Evolutionary conservation across 2,888 invertebrate species (phyloP).

Genomic region (Sphecodes monilicornis): DNA sequence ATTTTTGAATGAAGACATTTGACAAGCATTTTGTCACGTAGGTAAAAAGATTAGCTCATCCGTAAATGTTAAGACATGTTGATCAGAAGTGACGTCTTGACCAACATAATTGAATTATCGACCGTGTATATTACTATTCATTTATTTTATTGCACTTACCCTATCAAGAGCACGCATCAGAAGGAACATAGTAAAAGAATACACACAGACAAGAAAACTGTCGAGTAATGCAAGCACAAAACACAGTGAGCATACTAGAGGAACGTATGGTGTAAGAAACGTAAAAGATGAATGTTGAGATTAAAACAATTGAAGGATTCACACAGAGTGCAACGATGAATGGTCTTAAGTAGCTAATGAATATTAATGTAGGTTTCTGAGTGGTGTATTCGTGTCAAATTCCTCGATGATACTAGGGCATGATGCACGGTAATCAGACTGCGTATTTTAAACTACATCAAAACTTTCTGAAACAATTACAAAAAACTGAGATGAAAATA

Average conservation of each 20-base stretch:
- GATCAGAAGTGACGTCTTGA: background rate
- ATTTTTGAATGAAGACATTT: no score
- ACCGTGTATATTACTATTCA: background rate
- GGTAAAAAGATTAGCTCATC: background rate
- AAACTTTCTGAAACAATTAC: background rate
- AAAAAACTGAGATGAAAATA: background rate
- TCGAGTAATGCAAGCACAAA: background rate
- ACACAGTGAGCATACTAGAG: background rate
- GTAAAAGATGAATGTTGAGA: background rate
- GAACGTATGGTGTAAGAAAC: background rate
- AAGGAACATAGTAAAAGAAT: background rate
- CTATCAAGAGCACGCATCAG: background rate
- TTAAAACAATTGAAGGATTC: background rate
- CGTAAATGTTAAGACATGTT: no score
- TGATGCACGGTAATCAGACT: background rate
- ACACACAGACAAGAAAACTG: background rate
- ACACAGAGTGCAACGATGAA: background rate
- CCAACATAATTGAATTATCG: background rate
- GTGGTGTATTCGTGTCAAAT: background rate
- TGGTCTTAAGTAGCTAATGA: background rate
- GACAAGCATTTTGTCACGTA: background rate
- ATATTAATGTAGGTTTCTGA: background rate
- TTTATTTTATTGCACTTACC: background rate
- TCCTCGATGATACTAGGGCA: background rate
- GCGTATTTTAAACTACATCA: background rate